Base-by-base conservation (phyloP, 1,140 invertebrate genomes). In the Stratiolaelaps scimitus region DNA sequence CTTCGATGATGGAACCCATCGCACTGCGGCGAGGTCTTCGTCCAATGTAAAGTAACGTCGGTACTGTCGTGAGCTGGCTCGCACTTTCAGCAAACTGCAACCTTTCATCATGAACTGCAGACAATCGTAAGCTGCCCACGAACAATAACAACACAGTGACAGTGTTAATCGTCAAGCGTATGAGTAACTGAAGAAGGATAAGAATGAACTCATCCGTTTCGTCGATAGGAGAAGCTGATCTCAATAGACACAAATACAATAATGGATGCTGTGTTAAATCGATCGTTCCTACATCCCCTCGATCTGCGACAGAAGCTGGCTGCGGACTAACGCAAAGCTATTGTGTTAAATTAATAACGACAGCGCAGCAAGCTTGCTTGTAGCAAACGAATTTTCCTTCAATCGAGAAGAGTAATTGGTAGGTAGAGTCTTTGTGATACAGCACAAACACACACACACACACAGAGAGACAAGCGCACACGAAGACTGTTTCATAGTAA, bases 1-100 rank as follows among this genome's bases (percentile, higher is more conserved):
- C 72, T 84, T 84, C 47, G 80, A 80, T 0, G 82, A 82, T 17
- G 82, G 82, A 43, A 81, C 78, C 82, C 82, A 83, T 56, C 80
- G 73, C n/a, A 83, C 78, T 67, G 80, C 78, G 6, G 78, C 79
- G 60, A 82, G 72, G 69, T 83, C 82, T 56, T 78, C 75, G 67
- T 80, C 78, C 10, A 83, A 72, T 23, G 77, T 75, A 72, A 82
- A 83, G 69, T 79, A 79, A 10, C 82, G 75, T 64, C 81, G 78
- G 70, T 83, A 84, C 69, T 83, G 82, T 4, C 83, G 74, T 65
- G 80, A 78, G 73, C 81, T 83, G 30, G 81, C 78, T 30, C 81
- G 74, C 0, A 84, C 75, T 74, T 83, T 83, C 28, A 83, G 76
- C 67, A 83, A 73, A 69, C 80, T 81, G 70, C 77, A 79, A 1